Evolutionary conservation across 2,888 invertebrate species (phyloP), one percentile per base, ranked within the genome.

Genomic region (Stictocephala bisonia): DNA sequence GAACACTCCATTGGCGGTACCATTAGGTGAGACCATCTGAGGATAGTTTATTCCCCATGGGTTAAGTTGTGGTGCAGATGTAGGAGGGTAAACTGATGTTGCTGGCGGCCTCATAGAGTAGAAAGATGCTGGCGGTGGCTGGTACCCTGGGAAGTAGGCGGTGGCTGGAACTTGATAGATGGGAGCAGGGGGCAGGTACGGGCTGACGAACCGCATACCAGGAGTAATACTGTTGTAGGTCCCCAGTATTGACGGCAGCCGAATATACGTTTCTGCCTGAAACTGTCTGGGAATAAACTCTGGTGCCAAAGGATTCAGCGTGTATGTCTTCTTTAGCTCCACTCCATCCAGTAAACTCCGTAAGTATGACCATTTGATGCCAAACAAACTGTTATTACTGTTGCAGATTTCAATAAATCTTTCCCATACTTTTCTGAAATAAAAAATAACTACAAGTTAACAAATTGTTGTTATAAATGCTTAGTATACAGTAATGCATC

Each of bases 271-370:
- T 56, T 81, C 81, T 35, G 84, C 76, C 83, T 82, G 83, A 72
- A 83, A 84, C 71, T 87, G 86, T 35, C 91, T 85, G 0, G 93
- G 94, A 41, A 93, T 87, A 83, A 94, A 94, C 81, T 93, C 93
- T 0, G 92, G 90, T 0, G 94, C 94, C 64, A 93, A 82, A 0
- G 94, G 94, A 84, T 94, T 94, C n/a, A 94, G 84, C 2, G 90
- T 89, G 82, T 91, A 93, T 2, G 90, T 90, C 75, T 91, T 90
- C 80, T 91, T 90, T 79, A 93, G 84, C 82, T 93, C 93, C 1
- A 92, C 90, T 7, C 91, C 91, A 79, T 92, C 90, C 66, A 93
- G 84, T 80, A 91, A 90, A 48, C 88, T 87, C 70, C 90, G 86
- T 48, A 93, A 83, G 75, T 89, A 87, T 0, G 87, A 85, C 90